Conservation (phyloP, 2,113 vertebrate genomes). For the Fulica atra region DNA sequence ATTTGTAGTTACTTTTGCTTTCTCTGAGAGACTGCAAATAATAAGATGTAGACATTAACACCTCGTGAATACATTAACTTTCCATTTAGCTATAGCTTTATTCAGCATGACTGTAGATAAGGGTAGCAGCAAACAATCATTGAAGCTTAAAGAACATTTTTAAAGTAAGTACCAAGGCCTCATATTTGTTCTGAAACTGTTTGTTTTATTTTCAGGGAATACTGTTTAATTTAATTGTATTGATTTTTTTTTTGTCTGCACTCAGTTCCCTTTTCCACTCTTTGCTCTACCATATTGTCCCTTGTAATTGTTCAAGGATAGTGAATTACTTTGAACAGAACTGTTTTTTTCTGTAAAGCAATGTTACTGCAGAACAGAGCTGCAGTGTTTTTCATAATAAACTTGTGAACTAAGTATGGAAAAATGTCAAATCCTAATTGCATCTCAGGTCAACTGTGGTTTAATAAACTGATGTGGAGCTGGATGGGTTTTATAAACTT, state of each 20-base stretch:
- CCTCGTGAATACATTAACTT: conserved; percentile 85
- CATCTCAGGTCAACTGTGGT: conserved; percentile 73
- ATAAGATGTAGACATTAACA: conserved; percentile 87
- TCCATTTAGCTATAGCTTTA: conserved; percentile 88
- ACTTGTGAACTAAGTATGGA: conserved; percentile 84
- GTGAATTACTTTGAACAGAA: conserved; percentile 81
- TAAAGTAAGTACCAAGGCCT: conserved; percentile 81
- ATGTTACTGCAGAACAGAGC: conserved; percentile 79
- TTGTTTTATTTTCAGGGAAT: conserved; percentile 85
- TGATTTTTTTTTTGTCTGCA: conserved; percentile 77
- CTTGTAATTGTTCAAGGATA: conserved; percentile 80
- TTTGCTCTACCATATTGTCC: conserved; percentile 72
- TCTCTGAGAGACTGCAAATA: conserved; percentile 85
- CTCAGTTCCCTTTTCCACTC: conserved; percentile 74
- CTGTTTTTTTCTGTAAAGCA: conserved; percentile 78
- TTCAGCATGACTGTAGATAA: conserved; percentile 91
- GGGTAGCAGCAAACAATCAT: conserved; percentile 85
- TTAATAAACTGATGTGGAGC: conserved; percentile 58
- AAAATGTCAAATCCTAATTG: conserved; percentile 77
- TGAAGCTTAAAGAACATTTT: conserved; percentile 86
- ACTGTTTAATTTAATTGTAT: conserved; percentile 85
- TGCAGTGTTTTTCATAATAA: conserved; percentile 87
- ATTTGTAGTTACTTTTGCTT: conserved; percentile 91
- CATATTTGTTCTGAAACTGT: conserved; percentile 80
- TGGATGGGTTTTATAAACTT: conserved; percentile 68